Conservation (phyloP, 2,113 vertebrate species). For the Epinephelus lanceolatus region DNA sequence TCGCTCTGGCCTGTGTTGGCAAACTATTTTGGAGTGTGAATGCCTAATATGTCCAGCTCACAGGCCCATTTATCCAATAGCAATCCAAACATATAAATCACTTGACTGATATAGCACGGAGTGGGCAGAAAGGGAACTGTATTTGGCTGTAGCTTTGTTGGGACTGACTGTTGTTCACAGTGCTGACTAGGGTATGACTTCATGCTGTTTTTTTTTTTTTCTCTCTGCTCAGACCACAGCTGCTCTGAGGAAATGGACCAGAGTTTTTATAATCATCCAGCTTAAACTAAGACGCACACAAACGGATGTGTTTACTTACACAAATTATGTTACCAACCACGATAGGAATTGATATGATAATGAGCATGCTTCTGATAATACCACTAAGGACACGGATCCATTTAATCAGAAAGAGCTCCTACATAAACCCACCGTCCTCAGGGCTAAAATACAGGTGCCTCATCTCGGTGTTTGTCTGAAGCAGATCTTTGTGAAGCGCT, state of each 20-base stretch:
- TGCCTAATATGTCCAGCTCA: constrained; percentile 67
- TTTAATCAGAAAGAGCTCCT: constrained; percentile 63
- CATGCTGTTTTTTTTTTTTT: constrained; percentile 90
- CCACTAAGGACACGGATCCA: constrained; percentile 58
- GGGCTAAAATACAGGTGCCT: constrained; percentile 74
- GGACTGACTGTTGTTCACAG: constrained; percentile 89
- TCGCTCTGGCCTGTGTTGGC: constrained; percentile 35
- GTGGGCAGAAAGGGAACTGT: constrained; percentile 81
- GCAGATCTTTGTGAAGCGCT: constrained; percentile 72
- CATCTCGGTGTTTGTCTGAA: constrained; percentile 73
- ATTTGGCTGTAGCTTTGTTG: constrained; percentile 85
- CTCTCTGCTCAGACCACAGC: constrained; percentile 78
- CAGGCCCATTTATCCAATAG: constrained; percentile 56
- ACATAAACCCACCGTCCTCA: constrained; percentile 52
- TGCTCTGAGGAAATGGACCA: constrained; percentile 78
- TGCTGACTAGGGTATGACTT: constrained; percentile 88
- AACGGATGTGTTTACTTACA: constrained; percentile 67
- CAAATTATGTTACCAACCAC: constrained; percentile 59
- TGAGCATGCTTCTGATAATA: constrained; percentile 58
- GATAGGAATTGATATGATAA: constrained; percentile 71
- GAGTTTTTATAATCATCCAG: constrained; percentile 56
- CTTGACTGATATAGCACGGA: constrained; percentile 73
- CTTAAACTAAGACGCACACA: constrained; percentile 57
- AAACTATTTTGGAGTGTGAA: constrained; percentile 59
- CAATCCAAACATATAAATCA: constrained; percentile 71